Base-by-base conservation (phyloP, 2,888 invertebrate species). In the Ptychoptera albimana region DNA sequence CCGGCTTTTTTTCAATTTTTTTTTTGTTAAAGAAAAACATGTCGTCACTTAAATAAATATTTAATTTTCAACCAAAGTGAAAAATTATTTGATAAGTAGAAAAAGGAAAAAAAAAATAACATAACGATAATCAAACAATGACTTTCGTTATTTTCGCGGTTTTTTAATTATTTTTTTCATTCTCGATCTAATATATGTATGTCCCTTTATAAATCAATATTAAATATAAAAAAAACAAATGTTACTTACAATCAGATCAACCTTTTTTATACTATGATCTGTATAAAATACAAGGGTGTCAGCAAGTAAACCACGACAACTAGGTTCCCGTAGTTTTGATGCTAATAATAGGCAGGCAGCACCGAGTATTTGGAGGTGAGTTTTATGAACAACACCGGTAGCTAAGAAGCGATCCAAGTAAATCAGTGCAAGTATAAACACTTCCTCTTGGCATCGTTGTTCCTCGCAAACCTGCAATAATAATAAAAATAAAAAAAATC, bases 331-430 rank as follows among this genome's bases (percentile, higher is more conserved):
- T 51, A 96, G 70, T 69, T 97, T 97, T 45, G 92, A 92, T 31
- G 93, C 89, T 54, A 97, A 71, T 56, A 96, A 75, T 56, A 96
- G 75, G 64, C 93, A 93, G 36, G 87, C 84, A 29, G 93, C 84
- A 49, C 91, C 94, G 58, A 96, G 70, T 47, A 93, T 76, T 69
- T 96, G 96, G 50, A 96, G 75, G 61, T 91, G 86, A 55, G 77
- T 79, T 69, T 86, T 86, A 54, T 79, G 74, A 58, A 93, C 84
- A 48, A 77, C 74, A 61, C 84, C 84, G 49, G 79, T 75, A 59
- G 83, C 82, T 56, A 96, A 74, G 72, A 93, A 92, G 61, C 94
- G 78, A 70, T 96, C 94, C 74, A 97, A 70, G 68, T 86, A 89
- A 62, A 86, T 87, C 66, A 93, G 82, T 45, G 96, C 86, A 60